These are phyloP conservation scores for Caenorhabditis inopinata DNA, from an alignment of 1,140 invertebrate genomes.

Conservation along the genomic window DNA sequence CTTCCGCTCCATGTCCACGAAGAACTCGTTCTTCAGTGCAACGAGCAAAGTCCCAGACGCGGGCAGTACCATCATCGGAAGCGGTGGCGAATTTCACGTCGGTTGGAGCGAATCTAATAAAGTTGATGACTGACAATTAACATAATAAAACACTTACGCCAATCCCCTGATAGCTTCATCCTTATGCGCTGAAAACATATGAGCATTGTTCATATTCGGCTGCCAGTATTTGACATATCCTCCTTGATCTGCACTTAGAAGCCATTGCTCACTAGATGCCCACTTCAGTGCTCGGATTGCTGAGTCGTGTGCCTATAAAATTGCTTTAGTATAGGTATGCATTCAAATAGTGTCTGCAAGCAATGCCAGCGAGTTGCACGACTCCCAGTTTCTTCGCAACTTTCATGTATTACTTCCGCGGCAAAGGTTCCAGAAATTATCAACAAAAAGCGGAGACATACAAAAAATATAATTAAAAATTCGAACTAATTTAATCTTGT, in stretches of 20 bases:
- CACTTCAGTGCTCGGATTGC: conserved; percentile 97
- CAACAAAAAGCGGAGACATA: too few species aligned
- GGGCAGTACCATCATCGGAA: conserved; percentile 95
- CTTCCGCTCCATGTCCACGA: conserved; percentile 96
- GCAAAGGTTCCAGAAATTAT: too few species aligned
- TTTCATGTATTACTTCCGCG: too few species aligned
- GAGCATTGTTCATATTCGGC: conserved; percentile 99
- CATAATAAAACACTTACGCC: conserved; percentile 72
- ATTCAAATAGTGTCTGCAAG: too few species aligned
- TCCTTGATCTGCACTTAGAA: conserved; percentile 97
- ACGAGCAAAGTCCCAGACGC: conserved; percentile 96
- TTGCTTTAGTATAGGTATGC: neutral
- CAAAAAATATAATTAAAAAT: too few species aligned
- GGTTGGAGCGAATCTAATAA: conserved; percentile 89
- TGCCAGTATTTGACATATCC: conserved; percentile 99
- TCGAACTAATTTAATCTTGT: too few species aligned
- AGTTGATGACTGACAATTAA: neutral
- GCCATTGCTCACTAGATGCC: conserved; percentile 98
- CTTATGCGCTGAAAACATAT: conserved; percentile 99
- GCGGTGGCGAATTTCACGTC: conserved; percentile 98
- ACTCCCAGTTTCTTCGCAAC: too few species aligned
- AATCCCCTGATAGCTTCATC: conserved; percentile 91
- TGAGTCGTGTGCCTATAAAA: conserved; percentile 86
- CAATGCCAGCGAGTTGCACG: too few species aligned
- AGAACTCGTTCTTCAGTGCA: conserved; percentile 94